These are phyloP conservation scores for Cossypha caffra DNA, from an alignment of 2,797 vertebrate species.

Conservation along the genomic window DNA sequence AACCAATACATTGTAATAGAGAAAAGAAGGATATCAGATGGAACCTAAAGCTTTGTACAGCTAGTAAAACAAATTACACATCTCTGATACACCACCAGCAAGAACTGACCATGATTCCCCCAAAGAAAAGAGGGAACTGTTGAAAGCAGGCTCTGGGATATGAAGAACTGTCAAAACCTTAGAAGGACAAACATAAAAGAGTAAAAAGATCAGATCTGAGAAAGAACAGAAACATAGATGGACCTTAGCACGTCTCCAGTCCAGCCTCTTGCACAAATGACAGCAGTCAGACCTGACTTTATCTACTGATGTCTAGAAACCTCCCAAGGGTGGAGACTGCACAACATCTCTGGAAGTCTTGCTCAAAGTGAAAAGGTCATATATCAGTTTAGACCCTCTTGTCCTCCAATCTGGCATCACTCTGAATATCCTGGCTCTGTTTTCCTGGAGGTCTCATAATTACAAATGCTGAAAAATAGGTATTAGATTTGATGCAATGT, in stretches of 20 bases:
- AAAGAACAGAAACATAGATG: neutral
- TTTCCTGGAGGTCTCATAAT: neutral
- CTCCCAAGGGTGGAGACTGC: neutral
- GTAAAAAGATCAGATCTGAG: neutral
- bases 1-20: neutral
- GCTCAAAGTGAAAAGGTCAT: neutral
- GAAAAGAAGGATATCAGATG: neutral
- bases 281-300: neutral
- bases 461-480: neutral
- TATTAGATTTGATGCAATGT: neutral
- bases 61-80: neutral
- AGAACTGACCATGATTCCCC: neutral
- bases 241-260: neutral
- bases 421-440: neutral
- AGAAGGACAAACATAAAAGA: neutral
- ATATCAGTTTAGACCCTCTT: accelerated
- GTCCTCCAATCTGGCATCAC: neutral
- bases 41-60: neutral
- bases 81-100: neutral
- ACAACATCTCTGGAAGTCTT: neutral
- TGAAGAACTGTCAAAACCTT: neutral
- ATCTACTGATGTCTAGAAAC: neutral
- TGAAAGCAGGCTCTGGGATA: neutral
- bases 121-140: neutral
- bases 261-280: neutral